Base-by-base conservation (phyloP, 1,140 invertebrate genomes). In the Nasonia longicornis region DNA sequence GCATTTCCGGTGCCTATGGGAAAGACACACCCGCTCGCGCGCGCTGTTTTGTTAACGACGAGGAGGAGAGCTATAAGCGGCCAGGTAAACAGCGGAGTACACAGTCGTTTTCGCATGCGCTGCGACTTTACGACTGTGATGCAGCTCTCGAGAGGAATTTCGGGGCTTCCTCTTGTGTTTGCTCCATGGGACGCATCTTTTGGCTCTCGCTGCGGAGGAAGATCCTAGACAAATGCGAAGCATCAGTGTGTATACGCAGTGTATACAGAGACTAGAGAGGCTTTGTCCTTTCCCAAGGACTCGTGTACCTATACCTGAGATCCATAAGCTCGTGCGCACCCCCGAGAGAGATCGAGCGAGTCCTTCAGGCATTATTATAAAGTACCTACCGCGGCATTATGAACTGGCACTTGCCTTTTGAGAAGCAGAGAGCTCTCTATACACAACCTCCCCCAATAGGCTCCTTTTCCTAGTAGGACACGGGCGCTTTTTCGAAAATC, bases 41-140 rank as follows among this genome's bases (percentile, higher is more conserved):
- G 3, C 31, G 31, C 16, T 72, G 45, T 72, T 79, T 78, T 72
- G 63, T 63, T 86, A 85, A 86, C 80, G 83, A 86, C 70, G 76
- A 73, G 38, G 38, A 42, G 38, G 7, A 42, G 83, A 78, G 31
- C 31, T 35, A 35, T 85, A 86, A 86, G 82, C 83, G 76, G 76
- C 69, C 79, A 83, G 70, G 85, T 83, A 86, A 86, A 86, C 83
- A 85, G 26, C 26, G 10, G 10, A 38, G 70, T 42, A 42, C 10
- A 42, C 10, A 42, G 7, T 42, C 38, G 38, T 66, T 80, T 67
- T 67, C 38, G 71, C 71, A 42, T n/a, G 38, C 66, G 71, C 16
- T 26, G 26, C 71, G 70, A 63, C 22, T 63, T 79, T 71, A 79
- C 52, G 70, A 58, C 35, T 12, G 58, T 2, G 31, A 35, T 31